These are phyloP conservation scores for Hoplias malabaricus DNA, from an alignment of 2,113 vertebrate genomes.

Conservation along the genomic window DNA sequence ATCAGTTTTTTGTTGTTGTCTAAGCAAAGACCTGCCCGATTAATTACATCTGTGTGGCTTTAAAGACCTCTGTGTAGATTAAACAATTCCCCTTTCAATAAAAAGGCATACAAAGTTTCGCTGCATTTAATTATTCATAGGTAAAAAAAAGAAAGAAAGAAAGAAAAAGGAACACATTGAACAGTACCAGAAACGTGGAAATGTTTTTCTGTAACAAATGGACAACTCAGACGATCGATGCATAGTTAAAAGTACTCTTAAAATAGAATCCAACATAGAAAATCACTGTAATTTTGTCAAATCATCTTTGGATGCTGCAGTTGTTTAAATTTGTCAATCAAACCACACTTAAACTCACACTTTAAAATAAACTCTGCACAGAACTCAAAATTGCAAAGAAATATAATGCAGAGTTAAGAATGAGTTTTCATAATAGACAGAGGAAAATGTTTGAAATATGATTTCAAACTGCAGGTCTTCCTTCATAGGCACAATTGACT, in stretches of 20 bases:
- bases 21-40: constrained; percentile 20
- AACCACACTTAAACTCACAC: no score
- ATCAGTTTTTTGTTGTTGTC: constrained; percentile 9
- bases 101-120: constrained; percentile 6
- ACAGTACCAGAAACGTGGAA: neutral
- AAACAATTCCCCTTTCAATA: constrained; percentile 20
- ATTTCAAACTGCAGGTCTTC: no score
- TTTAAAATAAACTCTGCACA: constrained; percentile 30
- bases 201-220: neutral
- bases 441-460: no score
- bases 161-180: neutral
- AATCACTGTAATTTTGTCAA: neutral
- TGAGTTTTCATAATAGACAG: no score
- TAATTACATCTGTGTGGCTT: constrained; percentile 2
- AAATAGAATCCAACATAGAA: neutral
- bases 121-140: neutral
- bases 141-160: no score
- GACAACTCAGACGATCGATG: neutral
- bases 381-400: no score
- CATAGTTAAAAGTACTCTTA: neutral
- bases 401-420: no score
- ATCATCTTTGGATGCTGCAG: no score
- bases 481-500: no score
- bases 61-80: constrained; percentile 21
- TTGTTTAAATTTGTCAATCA: no score